A percentile compares a stretch with the other conserved stretches of the same genome.
Evolutionary conservation across 2,797 vertebrate species (phyloP).

Genomic region (Sebastes variabilis): DNA sequence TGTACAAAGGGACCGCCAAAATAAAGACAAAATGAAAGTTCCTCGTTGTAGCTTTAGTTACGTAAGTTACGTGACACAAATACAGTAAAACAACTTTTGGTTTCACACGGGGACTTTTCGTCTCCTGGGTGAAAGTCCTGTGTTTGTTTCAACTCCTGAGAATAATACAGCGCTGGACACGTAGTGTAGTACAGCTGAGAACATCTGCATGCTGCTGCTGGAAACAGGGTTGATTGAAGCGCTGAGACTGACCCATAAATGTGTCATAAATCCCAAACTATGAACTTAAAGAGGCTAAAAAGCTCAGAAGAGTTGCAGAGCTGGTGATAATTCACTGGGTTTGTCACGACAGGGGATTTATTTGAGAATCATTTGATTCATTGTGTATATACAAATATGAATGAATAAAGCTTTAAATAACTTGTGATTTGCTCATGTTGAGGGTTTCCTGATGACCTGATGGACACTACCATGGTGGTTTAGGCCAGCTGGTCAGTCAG

Average conservation of each 20-base stretch:
- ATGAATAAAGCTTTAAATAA: neutral
- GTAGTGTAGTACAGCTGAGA: neutral
- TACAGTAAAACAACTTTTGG: neutral
- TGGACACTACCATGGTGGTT: too few species aligned
- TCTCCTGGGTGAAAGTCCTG: neutral
- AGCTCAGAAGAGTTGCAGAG: neutral
- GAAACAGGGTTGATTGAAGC: neutral
- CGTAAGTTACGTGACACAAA: neutral
- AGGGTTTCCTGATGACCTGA: neutral
- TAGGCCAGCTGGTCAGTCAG: neutral
- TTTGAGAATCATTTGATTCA: neutral
- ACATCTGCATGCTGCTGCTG: neutral
- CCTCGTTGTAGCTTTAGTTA: neutral
- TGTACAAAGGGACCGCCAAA: neutral
- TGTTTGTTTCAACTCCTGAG: neutral
- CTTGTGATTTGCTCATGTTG: neutral
- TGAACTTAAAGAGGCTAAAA: too few species aligned
- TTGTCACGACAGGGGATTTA: neutral
- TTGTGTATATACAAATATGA: neutral
- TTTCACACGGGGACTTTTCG: neutral
- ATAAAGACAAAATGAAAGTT: neutral
- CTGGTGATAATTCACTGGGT: neutral
- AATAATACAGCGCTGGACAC: neutral
- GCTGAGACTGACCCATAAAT: neutral
- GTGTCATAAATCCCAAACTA: neutral